phyloP scores from a whole-genome alignment of 2,888 invertebrate genomes.

The Sarcophaga carnaria region DNA sequence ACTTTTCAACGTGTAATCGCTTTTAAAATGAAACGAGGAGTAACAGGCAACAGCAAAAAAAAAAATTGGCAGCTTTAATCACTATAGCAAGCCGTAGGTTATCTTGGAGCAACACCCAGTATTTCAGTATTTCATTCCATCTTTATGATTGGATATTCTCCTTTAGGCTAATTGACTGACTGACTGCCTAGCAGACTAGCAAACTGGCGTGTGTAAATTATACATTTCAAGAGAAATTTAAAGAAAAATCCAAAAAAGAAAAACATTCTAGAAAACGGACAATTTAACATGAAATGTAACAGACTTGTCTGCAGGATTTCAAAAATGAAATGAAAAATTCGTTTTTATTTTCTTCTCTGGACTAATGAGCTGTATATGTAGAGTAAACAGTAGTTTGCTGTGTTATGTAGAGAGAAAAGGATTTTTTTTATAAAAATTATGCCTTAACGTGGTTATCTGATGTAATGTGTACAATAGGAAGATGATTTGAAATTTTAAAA shows the following conservation, averaged over 20 bases:
- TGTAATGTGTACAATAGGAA: too few species aligned
- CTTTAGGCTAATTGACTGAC: constrained; percentile 41
- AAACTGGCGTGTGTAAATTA: constrained; percentile 23
- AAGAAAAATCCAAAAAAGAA: constrained; percentile 1
- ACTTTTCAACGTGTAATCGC: not conserved
- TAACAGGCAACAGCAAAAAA: constrained; percentile 23
- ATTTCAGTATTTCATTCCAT: constrained; percentile 25
- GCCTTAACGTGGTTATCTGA: too few species aligned
- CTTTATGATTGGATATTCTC: constrained; percentile 46
- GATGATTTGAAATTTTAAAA: too few species aligned
- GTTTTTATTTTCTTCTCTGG: too few species aligned
- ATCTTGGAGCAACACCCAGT: constrained; percentile 60
- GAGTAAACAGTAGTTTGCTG: too few species aligned
- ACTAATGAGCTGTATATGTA: not conserved
- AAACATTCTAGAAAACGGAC: constrained; percentile 20
- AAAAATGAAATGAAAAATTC: not conserved
- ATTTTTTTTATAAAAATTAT: too few species aligned
- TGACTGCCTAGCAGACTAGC: not conserved
- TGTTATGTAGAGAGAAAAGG: too few species aligned
- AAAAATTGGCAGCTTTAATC: constrained; percentile 47
- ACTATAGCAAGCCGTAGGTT: constrained; percentile 52
- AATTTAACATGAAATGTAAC: constrained; percentile 2
- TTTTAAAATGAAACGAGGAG: not conserved
- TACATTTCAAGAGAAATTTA: not conserved
- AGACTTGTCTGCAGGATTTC: not conserved